A percentile compares a stretch with the other conserved stretches of the same genome.
Evolutionary conservation across 1,140 invertebrate genomes (phyloP).

Genomic region (Papilio dardanus): DNA sequence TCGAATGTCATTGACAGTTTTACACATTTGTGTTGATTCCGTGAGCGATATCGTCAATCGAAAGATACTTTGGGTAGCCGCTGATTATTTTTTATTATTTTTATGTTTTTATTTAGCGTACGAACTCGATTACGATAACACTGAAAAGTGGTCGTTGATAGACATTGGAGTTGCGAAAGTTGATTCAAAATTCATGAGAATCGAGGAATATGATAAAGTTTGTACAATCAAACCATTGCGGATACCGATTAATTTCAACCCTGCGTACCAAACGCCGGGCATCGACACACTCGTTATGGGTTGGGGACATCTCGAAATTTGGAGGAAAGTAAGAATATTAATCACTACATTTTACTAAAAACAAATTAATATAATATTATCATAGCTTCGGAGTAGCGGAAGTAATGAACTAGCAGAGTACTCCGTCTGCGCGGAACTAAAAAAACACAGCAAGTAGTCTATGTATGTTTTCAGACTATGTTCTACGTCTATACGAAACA

Average conservation of each 20-base stretch:
- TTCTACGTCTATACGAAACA: no score
- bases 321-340: constrained; percentile 46
- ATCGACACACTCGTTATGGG: constrained; percentile 51
- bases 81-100: not conserved
- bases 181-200: constrained; percentile 44
- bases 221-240: constrained; percentile 48
- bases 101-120: constrained; percentile 48
- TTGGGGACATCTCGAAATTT: constrained; percentile 52
- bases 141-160: constrained; percentile 53
- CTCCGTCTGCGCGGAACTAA: no score
- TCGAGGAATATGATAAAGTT: not conserved
- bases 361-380: no score
- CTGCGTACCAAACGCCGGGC: constrained; percentile 48
- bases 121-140: constrained; percentile 47
- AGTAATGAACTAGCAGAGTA: no score
- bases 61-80: no score
- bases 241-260: constrained; percentile 54
- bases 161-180: constrained; percentile 59
- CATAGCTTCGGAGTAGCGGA: no score
- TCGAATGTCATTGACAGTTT: no score
- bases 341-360: no score
- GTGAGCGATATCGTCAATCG: no score
- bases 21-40: no score
- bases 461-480: no score
- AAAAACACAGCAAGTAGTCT: no score